Base-by-base conservation (phyloP, 1,140 invertebrate species). In the Triops longicaudatus region DNA sequence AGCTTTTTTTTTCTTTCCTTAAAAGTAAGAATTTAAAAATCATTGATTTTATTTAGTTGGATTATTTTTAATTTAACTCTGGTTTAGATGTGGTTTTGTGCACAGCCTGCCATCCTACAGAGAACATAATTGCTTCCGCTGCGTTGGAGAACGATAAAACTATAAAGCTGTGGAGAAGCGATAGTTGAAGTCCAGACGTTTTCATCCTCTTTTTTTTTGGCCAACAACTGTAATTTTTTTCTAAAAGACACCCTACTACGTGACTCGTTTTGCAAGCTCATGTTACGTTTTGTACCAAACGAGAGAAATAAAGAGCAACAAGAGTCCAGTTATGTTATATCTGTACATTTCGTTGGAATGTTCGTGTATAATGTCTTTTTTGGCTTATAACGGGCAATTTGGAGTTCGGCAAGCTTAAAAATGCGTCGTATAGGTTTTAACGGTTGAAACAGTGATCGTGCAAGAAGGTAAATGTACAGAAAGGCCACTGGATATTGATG, bases 51-150 rank as follows among this genome's bases (percentile, higher is more conserved):
- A n/a, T n/a, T n/a, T n/a, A n/a, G n/a, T n/a, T n/a, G 11, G 11
- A 73, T 1, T 14, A 11, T 73, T 22, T 73, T 26, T 22, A 14
- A 12, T 73, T 11, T 80, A 75, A 80, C 79, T 81, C 79, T 82
- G 82, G 84, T 88, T 83, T 83, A 93, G 97, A 99, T 88, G 96
- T 97, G 4, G 97, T 99, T 12, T 86, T 99, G 6, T 98, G 96
- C 82, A 99, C 97, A 42, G 96, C 97, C 1, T 99, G 98, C 85
- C 98, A 99, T 85, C 97, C 97, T 74, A 97, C 96, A 41, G 94
- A 98, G 84, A 99, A 99, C 83, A 98, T 99, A 50, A 99, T 99
- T 80, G 98, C 98, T 11, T 99, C 98, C 1, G 98, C 96, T 44
- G 97, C 97, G 7, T 87, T 99, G 50, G 98, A 99, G 85, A 97